These are phyloP conservation scores for Rhopalosiphum padi DNA, from an alignment of 1,140 invertebrate species.

Conservation along the genomic window DNA sequence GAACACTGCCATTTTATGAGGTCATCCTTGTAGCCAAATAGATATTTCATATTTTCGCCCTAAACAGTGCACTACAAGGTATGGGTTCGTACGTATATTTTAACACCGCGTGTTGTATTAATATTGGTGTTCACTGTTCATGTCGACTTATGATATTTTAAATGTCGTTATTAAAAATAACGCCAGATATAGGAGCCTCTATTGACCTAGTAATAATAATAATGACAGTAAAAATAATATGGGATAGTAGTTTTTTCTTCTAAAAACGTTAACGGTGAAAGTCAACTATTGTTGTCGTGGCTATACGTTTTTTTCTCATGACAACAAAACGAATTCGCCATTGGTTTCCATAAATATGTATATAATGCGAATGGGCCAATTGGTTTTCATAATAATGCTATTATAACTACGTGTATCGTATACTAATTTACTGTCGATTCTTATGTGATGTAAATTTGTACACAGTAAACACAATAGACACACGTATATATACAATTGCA, in stretches of 20 bases:
- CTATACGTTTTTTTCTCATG: slow-evolving; percentile 34
- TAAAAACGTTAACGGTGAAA: slow-evolving; percentile 51
- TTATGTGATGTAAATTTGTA: not conserved
- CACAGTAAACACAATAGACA: not conserved
- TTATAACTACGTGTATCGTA: not conserved
- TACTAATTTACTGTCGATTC: not conserved
- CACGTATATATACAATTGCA: not conserved
- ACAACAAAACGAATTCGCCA: slow-evolving; percentile 23
- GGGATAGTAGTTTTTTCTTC: slow-evolving; percentile 43
- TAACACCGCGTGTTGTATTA: not conserved
- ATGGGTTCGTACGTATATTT: not conserved
- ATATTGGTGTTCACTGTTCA: not conserved
- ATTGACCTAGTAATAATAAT: slow-evolving; percentile 48
- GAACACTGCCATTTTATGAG: not conserved
- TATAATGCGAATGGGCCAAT: not conserved
- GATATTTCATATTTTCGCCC: not conserved
- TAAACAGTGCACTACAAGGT: not conserved
- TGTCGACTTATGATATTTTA: not conserved
- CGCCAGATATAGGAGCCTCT: slow-evolving; percentile 25
- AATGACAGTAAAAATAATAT: not conserved
- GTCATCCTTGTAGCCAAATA: not conserved
- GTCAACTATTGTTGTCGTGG: slow-evolving; percentile 36
- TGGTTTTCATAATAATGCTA: not conserved
- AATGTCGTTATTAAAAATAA: slow-evolving; percentile 41
- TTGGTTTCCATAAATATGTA: not conserved